A percentile compares a stretch with the other conserved stretches of the same genome.
These are phyloP conservation scores for Ladona fulva DNA, from an alignment of 1,140 invertebrate species.

Conservation along the genomic window DNA sequence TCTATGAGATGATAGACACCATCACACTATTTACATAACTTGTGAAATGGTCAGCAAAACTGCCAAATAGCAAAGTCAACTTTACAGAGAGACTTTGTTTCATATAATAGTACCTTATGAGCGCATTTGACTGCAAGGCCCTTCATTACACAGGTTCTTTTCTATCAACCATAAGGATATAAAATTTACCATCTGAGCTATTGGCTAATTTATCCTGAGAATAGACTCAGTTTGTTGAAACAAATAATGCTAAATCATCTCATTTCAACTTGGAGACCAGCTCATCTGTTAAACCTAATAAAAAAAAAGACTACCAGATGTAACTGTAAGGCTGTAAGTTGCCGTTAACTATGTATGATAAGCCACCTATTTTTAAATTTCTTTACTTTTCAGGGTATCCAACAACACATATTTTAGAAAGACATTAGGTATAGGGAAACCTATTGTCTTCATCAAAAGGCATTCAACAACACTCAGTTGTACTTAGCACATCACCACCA, in stretches of 20 bases:
- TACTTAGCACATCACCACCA: conserved; percentile 4
- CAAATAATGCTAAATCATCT: neutral
- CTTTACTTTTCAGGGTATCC: neutral
- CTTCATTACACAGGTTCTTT: neutral
- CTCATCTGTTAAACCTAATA: conserved; percentile 1
- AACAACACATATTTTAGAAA: conserved; percentile 5
- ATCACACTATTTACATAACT: conserved; percentile 10
- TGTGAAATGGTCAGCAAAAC: neutral
- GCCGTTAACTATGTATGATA: conserved; percentile 5
- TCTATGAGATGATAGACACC: conserved; percentile 5
- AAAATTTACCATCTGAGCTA: conserved; percentile 7
- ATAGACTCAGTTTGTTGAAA: neutral
- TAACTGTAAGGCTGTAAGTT: conserved; percentile 1
- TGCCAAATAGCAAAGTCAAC: conserved; percentile 5
- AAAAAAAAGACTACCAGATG: conserved; percentile 7
- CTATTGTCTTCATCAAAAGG: conserved; percentile 9
- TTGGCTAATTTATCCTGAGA: conserved; percentile 1
- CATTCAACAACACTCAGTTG: conserved; percentile 4
- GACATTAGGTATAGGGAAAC: neutral
- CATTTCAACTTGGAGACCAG: conserved; percentile 8
- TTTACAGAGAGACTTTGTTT: neutral
- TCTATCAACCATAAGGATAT: conserved; percentile 1
- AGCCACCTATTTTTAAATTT: neutral
- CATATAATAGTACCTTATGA: neutral
- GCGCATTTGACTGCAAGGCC: neutral